Percentiles rank a stretch among this genome's conserved stretches.
Evolutionary conservation across 2,797 vertebrate genomes (phyloP).

Genomic region (Ptychobarbus kaznakovi): DNA sequence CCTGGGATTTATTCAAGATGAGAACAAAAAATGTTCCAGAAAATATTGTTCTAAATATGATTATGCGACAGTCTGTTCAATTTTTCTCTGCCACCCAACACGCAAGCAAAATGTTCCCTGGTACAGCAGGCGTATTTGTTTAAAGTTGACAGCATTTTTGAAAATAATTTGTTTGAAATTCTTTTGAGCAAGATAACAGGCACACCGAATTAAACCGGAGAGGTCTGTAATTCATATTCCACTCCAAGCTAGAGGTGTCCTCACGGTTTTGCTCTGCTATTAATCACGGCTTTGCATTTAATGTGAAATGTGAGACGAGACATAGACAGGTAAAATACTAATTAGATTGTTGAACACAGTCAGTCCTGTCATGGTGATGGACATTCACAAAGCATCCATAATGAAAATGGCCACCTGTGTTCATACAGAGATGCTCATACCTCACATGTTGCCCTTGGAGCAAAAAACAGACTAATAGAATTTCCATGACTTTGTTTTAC

Average conservation of each 20-base stretch:
- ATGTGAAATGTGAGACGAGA: constrained; percentile 28
- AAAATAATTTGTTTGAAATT: constrained; percentile 15
- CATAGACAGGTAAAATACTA: constrained; percentile 56
- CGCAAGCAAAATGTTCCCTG: not conserved
- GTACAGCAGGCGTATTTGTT: constrained; percentile 2
- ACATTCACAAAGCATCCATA: constrained; percentile 44
- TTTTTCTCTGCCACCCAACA: not conserved
- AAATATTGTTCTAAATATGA: constrained; percentile 35
- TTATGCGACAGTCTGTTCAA: not conserved
- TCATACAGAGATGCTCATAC: not conserved
- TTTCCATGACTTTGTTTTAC: too few relatives aligned
- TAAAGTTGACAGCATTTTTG: constrained; percentile 16
- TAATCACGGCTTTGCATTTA: constrained; percentile 53
- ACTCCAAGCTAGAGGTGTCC: constrained; percentile 23
- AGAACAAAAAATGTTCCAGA: not conserved
- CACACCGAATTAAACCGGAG: constrained; percentile 29
- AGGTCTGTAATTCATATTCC: constrained; percentile 43
- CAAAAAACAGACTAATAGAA: too few relatives aligned
- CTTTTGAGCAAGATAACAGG: constrained; percentile 42
- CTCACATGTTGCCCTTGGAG: not conserved
- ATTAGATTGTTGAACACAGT: constrained; percentile 49
- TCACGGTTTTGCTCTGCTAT: constrained; percentile 35
- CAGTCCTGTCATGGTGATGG: constrained; percentile 48
- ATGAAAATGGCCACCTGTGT: constrained; percentile 39
- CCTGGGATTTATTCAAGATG: constrained; percentile 24